Evolutionary conservation across 2,888 invertebrate genomes (phyloP).

Genomic region (Automeris io): DNA sequence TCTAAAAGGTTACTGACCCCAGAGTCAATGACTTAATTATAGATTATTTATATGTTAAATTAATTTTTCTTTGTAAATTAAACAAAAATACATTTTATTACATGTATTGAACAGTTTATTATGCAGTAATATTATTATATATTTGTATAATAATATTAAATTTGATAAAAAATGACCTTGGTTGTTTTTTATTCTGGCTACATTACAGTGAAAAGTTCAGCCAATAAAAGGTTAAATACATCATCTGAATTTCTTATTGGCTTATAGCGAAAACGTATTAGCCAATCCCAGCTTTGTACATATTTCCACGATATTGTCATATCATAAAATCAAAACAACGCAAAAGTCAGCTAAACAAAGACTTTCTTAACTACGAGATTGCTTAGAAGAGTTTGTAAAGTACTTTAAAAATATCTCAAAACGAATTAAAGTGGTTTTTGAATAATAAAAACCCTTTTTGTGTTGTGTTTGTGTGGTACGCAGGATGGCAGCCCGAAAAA

Average conservation of each 20-base stretch:
- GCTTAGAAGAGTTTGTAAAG: conserved; percentile 4
- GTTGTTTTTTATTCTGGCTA: conserved; percentile 21
- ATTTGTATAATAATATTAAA: too few species aligned
- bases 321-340: conserved; percentile 11
- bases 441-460: conserved; percentile 3
- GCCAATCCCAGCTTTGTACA: conserved; percentile 1
- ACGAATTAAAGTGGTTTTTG: conserved; percentile 1
- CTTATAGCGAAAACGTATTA: not conserved
- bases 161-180: conserved; percentile 9
- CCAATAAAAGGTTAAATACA: conserved; percentile 27
- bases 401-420: not conserved
- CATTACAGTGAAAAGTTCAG: conserved; percentile 23
- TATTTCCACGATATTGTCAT: too few species aligned
- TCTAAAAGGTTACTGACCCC: too few species aligned
- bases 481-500: conserved; percentile 64
- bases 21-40: too few species aligned
- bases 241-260: conserved; percentile 1
- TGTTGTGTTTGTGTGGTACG: conserved; percentile 13
- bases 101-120: too few species aligned
- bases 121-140: too few species aligned
- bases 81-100: too few species aligned
- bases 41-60: too few species aligned
- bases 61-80: too few species aligned
- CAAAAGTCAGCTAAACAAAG: conserved; percentile 11
- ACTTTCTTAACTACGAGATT: conserved; percentile 3